phyloP scores from a whole-genome alignment of 2,113 vertebrate genomes.

The Dendrocopos noguchii region DNA sequence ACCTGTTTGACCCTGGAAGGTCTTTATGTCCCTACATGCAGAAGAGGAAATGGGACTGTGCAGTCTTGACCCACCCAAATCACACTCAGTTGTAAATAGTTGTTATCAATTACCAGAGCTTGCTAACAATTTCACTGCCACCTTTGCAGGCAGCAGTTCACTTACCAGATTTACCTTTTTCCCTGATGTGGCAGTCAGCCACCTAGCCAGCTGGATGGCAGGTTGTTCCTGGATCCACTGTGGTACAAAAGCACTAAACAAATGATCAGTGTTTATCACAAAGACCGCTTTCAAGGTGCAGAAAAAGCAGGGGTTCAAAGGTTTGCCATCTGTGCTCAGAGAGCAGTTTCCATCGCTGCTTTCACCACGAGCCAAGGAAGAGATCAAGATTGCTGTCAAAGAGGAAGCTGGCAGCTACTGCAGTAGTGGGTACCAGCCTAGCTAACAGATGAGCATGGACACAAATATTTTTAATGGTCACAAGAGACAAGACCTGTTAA shows the following conservation, averaged over 20 bases:
- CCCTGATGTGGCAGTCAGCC: neutral
- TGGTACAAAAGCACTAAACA: neutral
- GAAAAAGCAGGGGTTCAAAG: neutral
- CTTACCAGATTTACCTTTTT: neutral
- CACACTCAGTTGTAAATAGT: neutral
- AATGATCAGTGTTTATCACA: neutral
- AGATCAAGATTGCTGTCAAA: neutral
- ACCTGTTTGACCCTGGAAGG: accelerated
- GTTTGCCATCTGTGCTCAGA: neutral
- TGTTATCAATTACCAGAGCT: neutral
- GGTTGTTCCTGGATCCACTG: neutral
- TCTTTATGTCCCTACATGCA: accelerated
- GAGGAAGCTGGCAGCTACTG: neutral
- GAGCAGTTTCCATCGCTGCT: neutral
- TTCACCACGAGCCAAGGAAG: neutral
- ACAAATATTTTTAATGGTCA: neutral
- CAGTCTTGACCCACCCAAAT: neutral
- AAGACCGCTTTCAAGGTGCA: neutral
- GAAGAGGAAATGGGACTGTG: neutral
- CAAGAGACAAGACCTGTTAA: neutral
- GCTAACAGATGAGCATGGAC: neutral
- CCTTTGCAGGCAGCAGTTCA: neutral
- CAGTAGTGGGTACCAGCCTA: neutral
- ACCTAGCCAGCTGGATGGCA: neutral
- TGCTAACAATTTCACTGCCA: neutral